Evolutionary conservation across 2,113 vertebrate species (phyloP), one percentile per base, ranked within the genome.

Genomic region (Setophaga coronata): DNA sequence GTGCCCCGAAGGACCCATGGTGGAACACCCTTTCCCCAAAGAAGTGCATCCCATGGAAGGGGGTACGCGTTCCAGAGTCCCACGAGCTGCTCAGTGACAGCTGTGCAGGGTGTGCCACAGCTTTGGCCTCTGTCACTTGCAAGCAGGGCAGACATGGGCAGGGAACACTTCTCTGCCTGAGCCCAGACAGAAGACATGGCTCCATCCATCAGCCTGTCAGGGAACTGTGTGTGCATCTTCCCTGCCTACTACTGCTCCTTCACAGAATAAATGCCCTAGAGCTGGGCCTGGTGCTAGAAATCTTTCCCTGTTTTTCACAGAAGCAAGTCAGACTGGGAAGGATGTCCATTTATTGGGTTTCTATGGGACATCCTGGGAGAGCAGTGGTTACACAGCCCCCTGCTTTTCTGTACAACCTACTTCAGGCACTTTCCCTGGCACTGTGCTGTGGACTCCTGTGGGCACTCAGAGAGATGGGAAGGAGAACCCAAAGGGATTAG

Each of bases 1-100:
- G 47, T 25, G 7, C 24, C 4, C 7, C 38, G 16, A 31, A 8
- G 28, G 1, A 25, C 13, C 23, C 38, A 21, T 9, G 24, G 10
- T n/a, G 24, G 28, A 69, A 6, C 13, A 70, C 12, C 40, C 40
- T 70, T 79, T 21, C 47, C 66, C 58, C 40, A n/a, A 58, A 40
- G 33, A 20, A 31, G 38, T 71, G 16, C 43, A 45, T 9, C 24
- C 58, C 43, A 5, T 43, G 42, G 33, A 38, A 71, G 53, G 26
- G n/a, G 7, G 10, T 19, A 40, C 38, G 38, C 0, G 0, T 29
- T 18, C 36, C n/a, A 21, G 70, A 34, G 25, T n/a, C 48, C 29
- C 36, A 16, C 0, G 1, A 1, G 18, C 38, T 69, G 54, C 5
- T 33, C 43, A n/a, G 47, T 16, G 50, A 16, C 61, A 90, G 50